Conservation (phyloP, 2,888 invertebrate species). For the Ophioninae sp. region DNA sequence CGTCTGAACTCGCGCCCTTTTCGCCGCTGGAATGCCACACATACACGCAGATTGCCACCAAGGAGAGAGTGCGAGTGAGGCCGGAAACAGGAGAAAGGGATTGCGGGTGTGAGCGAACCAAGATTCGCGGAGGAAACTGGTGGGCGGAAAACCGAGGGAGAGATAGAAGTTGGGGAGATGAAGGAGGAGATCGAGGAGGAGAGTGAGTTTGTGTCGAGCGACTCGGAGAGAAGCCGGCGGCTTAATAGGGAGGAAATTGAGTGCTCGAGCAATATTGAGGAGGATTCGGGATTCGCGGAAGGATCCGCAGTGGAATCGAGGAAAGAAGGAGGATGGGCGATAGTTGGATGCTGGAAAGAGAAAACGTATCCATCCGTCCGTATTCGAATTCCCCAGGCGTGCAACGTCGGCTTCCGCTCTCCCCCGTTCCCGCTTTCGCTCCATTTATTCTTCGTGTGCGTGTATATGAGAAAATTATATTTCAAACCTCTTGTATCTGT, state of each 20-base stretch:
- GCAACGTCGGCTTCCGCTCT: constrained; percentile 75
- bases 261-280: constrained; percentile 81
- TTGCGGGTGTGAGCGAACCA: constrained; percentile 63
- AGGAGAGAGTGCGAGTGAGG: constrained; percentile 59
- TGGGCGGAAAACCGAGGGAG: constrained; percentile 58
- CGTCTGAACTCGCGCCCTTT: constrained; percentile 4
- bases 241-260: constrained; percentile 82
- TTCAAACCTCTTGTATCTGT: constrained; percentile 16
- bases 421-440: constrained; percentile 55
- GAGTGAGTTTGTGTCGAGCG: constrained; percentile 68
- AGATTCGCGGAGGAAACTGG: constrained; percentile 62
- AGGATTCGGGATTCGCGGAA: constrained; percentile 79
- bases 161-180: constrained; percentile 47
- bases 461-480: background rate
- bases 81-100: constrained; percentile 63
- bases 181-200: constrained; percentile 51
- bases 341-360: constrained; percentile 43
- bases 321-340: constrained; percentile 51
- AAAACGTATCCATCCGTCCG: constrained; percentile 76
- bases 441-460: constrained; percentile 18
- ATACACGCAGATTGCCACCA: background rate
- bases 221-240: constrained; percentile 76
- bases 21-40: background rate
- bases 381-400: constrained; percentile 79
- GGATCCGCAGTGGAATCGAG: constrained; percentile 66